Evolutionary conservation across 2,888 invertebrate species (phyloP), one percentile per base, ranked within the genome.

Genomic region (Selenia dentaria): DNA sequence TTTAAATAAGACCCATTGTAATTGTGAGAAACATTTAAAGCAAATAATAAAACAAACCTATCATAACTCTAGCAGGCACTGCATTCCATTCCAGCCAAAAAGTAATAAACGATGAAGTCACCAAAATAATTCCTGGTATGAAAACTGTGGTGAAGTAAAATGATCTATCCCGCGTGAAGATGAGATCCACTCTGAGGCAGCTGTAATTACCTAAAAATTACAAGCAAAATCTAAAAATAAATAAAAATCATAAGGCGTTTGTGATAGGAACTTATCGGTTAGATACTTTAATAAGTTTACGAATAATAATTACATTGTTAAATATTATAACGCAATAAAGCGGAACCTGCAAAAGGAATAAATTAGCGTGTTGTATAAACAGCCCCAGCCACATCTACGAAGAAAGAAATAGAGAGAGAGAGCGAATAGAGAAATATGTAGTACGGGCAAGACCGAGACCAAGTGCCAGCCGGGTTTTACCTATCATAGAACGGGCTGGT

Each of bases 31-130:
- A 48, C 50, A 63, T 45, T 58, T 59, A 56, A 22, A 64, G 63
- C 68, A 72, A 74, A 74, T 64, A 61, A 67, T 64, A 58, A 75
- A 74, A 92, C 94, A 92, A 92, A 96, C 96, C 96, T 92, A 98
- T 97, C 97, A 98, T 97, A 79, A 97, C 97, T 91, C 97, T 94
- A 83, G 97, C 97, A 81, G 97, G 97, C 79, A 97, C 97, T 70
- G 97, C 97, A 92, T 98, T 98, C 97, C 97, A 97, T 92, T 98
- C 97, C 91, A 98, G 93, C 97, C 97, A 98, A 93, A 98, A 98
- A 79, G 97, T 97, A 91, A 98, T 98, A 93, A 98, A 98, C 76
- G 97, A 97, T 90, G 97, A 97, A 69, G 97, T 97, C 86, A 98
- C 98, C 92, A 98, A 94, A 92, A 98, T 97, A 83, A 98, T 97